Evolutionary conservation across 2,113 vertebrate genomes (phyloP), one percentile per base, ranked within the genome.

Genomic region (Rhizomys pruinosus): DNA sequence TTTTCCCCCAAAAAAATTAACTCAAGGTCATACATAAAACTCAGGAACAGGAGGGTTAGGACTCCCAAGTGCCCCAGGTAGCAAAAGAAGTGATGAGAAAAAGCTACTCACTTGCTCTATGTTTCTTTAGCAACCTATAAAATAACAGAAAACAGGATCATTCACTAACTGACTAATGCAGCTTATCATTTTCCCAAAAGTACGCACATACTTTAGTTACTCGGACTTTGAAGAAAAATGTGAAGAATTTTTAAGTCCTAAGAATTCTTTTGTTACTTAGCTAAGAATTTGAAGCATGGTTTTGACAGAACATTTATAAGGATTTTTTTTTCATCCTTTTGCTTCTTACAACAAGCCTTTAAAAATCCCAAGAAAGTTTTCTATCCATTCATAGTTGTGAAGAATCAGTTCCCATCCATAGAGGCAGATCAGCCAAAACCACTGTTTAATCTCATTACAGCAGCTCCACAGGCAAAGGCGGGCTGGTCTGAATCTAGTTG

Each of bases 51-150:
- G 2, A 63, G 16, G 13, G 13, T 61, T 39, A 79, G 9, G 69
- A 63, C 52, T 90, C 71, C 37, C 72, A 25, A 42, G 16, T 68
- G 29, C 34, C 59, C 80, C 52, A 23, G 16, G 17, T 29, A 57
- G n/a, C 68, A 64, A 80, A 52, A 39, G 77, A 39, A 84, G 9
- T 23, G 6, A 19, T 52, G 64, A 27, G 42, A 66, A 84, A 23
- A 12, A 11, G 19, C 17, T 29, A 34, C 63, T 69, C 22, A 69
- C 59, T 85, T 39, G 52, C 32, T 82, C 68, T 44, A 57, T 8
- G 59, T 92, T 85, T 96, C 74, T 22, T 66, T 52, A 89, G 42
- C 34, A 95, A 93, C 84, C 73, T 82, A 34, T 72, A 61, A 72
- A 87, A 92, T 32, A 80, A 77, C 55, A 66, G 37, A 74, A 25